These are phyloP conservation scores for Pachypanchax playfairii DNA, from an alignment of 2,113 vertebrate genomes.

Conservation along the genomic window DNA sequence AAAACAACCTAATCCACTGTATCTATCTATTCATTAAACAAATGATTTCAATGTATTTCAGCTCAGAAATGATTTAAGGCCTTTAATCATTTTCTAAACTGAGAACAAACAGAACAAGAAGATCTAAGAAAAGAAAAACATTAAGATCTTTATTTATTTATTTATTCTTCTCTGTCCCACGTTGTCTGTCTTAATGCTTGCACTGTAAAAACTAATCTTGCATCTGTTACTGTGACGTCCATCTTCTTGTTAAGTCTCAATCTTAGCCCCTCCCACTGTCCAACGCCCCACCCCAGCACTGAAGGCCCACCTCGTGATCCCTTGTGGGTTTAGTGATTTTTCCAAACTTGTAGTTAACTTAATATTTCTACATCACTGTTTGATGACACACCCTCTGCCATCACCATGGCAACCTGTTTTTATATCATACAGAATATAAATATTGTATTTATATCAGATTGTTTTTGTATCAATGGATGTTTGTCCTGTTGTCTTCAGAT, in stretches of 20 bases:
- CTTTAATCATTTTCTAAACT: background rate
- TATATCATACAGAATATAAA: conserved; percentile 64
- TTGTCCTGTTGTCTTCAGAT: conserved; percentile 33
- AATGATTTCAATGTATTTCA: background rate
- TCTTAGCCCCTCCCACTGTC: background rate
- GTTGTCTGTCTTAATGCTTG: conserved; percentile 15
- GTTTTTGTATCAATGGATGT: conserved; percentile 62
- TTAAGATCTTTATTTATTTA: too few relatives aligned
- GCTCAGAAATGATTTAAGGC: background rate
- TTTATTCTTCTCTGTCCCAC: too few relatives aligned
- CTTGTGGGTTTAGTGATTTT: conserved; percentile 62
- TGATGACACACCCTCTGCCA: conserved; percentile 8
- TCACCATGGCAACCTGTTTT: conserved; percentile 38
- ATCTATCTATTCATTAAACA: background rate
- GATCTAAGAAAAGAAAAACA: background rate
- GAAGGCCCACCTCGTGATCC: conserved; percentile 18
- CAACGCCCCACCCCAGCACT: conserved; percentile 10
- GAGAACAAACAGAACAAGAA: background rate
- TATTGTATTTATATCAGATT: conserved; percentile 58
- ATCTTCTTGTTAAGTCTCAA: conserved; percentile 46
- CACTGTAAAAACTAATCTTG: conserved; percentile 46
- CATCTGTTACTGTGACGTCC: conserved; percentile 51
- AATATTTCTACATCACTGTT: conserved; percentile 57
- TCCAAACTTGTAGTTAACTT: conserved; percentile 42
- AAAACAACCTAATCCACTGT: too few relatives aligned